Base-by-base conservation (phyloP, 2,888 invertebrate species). In the Hirtodrosophila histrioides region DNA sequence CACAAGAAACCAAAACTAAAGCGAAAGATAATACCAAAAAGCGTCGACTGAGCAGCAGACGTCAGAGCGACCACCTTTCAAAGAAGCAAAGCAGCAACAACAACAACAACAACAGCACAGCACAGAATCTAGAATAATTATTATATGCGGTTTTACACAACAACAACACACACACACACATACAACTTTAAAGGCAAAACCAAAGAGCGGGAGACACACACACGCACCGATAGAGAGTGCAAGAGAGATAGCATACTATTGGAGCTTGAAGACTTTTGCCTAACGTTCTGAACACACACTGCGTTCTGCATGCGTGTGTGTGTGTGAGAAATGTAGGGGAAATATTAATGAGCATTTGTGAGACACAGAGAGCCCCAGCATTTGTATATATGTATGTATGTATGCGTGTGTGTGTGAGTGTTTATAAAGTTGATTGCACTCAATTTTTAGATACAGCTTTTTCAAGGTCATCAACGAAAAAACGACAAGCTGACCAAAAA, bases 361-460 rank as follows among this genome's bases (percentile, higher is more conserved):
- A 29, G 43, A 60, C 40, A 66, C 50, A 37, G 74, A 27, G 6
- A 6, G 53, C 56, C 67, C 62, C 73, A 66, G 71, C 71, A 45
- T 49, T 63, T 54, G 11, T 43, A 23, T 64, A 27, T 27, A 27
- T 27, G 6, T 27, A 31, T 31, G 31, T 2, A 7, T 31, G 33
- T 27, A 7, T 31, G 33, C 17, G 12, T 45, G 43, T 51, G 23
- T 71, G 41, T 54, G 33, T 64, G 71, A 58, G 75, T 86, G 65
- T 70, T 84, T 84, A 82, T 86, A 84, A 89, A 90, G 90, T 90
- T 91, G 90, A 90, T 90, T 90, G 91, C 90, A 91, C 90, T 90
- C 91, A 82, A 89, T 87, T 89, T 90, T 90, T 90, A 89, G 91
- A 91, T 91, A 90, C 89, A 90, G 91, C 90, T 89, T 90, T 90